A percentile compares a stretch with the other conserved stretches of the same genome.
Conservation (phyloP, 2,113 vertebrate genomes). For the Heteronetta atricapilla region DNA sequence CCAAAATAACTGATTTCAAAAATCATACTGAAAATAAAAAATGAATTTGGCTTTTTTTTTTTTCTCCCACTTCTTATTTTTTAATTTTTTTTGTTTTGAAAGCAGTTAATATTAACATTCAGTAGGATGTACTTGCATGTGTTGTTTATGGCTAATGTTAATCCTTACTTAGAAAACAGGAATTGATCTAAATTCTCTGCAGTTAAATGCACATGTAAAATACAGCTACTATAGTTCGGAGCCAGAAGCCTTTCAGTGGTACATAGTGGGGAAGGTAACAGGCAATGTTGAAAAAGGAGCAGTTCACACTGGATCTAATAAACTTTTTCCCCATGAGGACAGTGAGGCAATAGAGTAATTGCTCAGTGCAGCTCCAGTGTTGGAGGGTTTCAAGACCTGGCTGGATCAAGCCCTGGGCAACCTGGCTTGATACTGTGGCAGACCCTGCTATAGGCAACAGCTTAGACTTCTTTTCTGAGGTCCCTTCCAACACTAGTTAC, state of each 20-base stretch:
- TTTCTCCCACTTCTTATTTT: neutral
- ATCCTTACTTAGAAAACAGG: neutral
- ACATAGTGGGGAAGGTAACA: rapidly evolving
- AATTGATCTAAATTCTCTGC: neutral
- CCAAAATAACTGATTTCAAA: neutral
- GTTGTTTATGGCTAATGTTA: neutral
- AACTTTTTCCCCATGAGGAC: neutral
- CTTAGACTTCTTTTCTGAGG: neutral
- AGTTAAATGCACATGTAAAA: neutral
- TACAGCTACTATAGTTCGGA: neutral
- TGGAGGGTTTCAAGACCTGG: neutral
- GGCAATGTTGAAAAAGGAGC: neutral
- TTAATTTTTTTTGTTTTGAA: neutral
- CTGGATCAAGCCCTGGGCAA: neutral
- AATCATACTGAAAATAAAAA: neutral
- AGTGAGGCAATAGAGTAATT: neutral
- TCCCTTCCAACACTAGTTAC: neutral
- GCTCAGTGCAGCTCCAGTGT: neutral
- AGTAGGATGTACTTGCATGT: neutral
- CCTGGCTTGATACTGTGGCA: neutral
- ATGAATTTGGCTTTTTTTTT: neutral
- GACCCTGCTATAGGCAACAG: neutral
- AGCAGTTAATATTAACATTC: neutral
- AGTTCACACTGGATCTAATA: neutral
- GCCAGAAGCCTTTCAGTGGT: neutral